Conservation (phyloP, 2,113 vertebrate species). For the Pithys albifrons region DNA sequence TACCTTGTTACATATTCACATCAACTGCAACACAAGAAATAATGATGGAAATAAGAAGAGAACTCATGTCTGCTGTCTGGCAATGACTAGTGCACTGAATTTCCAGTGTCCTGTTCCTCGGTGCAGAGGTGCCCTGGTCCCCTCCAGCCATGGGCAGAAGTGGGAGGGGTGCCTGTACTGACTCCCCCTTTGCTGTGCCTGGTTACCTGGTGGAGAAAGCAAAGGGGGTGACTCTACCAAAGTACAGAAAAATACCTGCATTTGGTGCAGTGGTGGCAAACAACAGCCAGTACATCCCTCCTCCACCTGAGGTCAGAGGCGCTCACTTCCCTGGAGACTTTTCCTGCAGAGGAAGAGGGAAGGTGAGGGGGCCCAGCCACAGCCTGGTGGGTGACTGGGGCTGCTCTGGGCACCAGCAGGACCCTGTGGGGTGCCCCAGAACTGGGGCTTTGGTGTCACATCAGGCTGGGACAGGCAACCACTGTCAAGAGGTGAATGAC, state of each 20-base stretch:
- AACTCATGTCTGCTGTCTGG: background rate
- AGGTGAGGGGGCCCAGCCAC: background rate
- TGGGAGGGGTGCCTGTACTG: conserved; percentile 70
- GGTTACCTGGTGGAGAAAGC: conserved; percentile 65
- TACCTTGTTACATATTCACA: conserved; percentile 34
- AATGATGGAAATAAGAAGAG: background rate
- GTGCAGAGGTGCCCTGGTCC: conserved; percentile 49
- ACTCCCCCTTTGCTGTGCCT: conserved; percentile 72
- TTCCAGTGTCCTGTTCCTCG: conserved; percentile 44
- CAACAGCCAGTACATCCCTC: background rate
- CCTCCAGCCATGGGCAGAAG: conserved; percentile 45
- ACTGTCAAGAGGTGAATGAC: background rate
- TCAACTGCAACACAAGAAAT: conserved; percentile 50
- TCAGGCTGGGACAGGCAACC: background rate
- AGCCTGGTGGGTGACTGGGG: background rate
- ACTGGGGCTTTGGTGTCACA: background rate
- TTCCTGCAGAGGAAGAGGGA: rapidly evolving
- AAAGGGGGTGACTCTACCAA: background rate
- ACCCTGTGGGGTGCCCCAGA: background rate
- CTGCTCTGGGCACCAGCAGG: background rate
- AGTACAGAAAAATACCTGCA: background rate
- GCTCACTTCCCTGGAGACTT: rapidly evolving
- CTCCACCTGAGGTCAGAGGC: rapidly evolving
- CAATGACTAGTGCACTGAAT: conserved; percentile 40
- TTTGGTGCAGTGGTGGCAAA: background rate